Percentiles rank a stretch among this genome's conserved stretches.
phyloP scores from a whole-genome alignment of 2,113 vertebrate species.

The Cyanistes caeruleus region DNA sequence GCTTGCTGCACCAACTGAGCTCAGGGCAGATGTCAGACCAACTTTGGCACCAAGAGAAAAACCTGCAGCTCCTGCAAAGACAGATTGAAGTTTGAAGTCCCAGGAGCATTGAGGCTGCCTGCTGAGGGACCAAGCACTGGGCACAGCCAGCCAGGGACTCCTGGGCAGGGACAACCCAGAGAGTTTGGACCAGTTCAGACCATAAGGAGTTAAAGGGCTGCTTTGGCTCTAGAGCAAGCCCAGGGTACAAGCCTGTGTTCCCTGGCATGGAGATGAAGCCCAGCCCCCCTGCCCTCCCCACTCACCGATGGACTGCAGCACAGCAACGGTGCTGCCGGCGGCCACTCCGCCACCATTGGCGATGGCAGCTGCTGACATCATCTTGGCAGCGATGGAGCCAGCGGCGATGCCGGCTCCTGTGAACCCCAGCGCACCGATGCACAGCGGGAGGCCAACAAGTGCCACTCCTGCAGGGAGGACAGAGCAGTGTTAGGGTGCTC shows the following conservation, averaged over 20 bases:
- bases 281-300: neutral
- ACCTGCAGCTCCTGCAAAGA: neutral
- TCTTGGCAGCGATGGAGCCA: neutral
- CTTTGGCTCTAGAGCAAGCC: neutral
- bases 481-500: fast-evolving
- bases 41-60: fast-evolving
- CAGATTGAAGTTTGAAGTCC: fast-evolving
- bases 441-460: fast-evolving
- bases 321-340: neutral
- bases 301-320: neutral
- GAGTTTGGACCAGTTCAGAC: fast-evolving
- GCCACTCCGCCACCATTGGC: neutral
- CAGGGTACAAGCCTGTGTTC: fast-evolving
- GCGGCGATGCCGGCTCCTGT: neutral
- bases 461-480: neutral
- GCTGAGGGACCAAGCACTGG: fast-evolving
- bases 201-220: neutral
- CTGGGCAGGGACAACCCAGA: neutral
- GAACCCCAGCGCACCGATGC: fast-evolving
- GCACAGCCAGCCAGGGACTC: neutral
- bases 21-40: fast-evolving
- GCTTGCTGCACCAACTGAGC: fast-evolving
- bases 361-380: neutral
- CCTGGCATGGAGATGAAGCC: fast-evolving
- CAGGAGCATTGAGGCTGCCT: neutral